Evolutionary conservation across 2,888 invertebrate genomes (phyloP), one percentile per base, ranked within the genome.

Genomic region (Heteromyza rotundicornis): DNA sequence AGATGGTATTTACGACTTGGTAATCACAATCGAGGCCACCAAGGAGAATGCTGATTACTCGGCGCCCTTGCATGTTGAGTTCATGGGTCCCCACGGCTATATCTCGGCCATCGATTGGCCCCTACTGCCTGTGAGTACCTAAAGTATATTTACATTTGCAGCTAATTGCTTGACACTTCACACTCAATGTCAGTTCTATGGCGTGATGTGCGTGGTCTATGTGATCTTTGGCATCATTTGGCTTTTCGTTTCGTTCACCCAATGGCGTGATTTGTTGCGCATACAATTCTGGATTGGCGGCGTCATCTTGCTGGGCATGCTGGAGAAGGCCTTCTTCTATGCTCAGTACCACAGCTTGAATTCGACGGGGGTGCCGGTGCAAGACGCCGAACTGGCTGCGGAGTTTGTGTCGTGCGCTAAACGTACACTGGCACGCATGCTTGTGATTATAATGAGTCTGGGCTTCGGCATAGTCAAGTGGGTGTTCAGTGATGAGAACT

Each of bases 251-350:
- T 92, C 94, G 58, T 92, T 91, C 72, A 84, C 91, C 70, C 94
- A 94, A 82, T 97, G 96, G 95, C 87, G 93, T 44, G 96, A 97
- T 81, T 84, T 97, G 20, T 86, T 97, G 57, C 86, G 96, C 32
- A 92, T 97, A 49, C 97, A 98, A 85, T 96, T 95, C 84, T 97
- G 96, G 96, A 95, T 98, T 77, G 96, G 95, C 5, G 95, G 89
- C 24, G 95, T 96, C 12, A 94, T 96, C 60, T 83, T 96, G 12
- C 84, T 96, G 1, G 94, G 96, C 49, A 92, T 92, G 92, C 76
- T 92, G 32, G 93, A 93, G 82, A 92, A 91, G 79, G 95, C 96
- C 2, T 92, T 94, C 0, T 97, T 94, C 82, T 94, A 95, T 77
- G 94, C 92, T 0, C 95, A 96, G 72, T 96, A 93, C 83, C 89